These are phyloP conservation scores for Argyra leucocephala DNA, from an alignment of 2,888 invertebrate genomes.

Conservation along the genomic window DNA sequence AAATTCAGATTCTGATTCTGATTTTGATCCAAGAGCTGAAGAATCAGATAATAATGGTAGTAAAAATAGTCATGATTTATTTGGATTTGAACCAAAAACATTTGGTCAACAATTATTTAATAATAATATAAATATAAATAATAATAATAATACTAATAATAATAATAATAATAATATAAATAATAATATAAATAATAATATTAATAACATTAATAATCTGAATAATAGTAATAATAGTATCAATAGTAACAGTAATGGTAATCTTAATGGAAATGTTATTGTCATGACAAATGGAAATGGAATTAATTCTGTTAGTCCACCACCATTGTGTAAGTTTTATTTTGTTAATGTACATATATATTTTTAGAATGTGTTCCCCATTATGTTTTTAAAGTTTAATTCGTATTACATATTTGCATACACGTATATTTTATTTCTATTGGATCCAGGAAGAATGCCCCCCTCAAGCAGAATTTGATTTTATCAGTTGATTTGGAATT, in stretches of 20 bases:
- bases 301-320: conserved; percentile 42
- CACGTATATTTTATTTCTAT: no score
- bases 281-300: conserved; percentile 18
- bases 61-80: conserved; percentile 38
- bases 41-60: conserved; percentile 48
- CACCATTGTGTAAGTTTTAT: conserved; percentile 58
- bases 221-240: conserved; percentile 25
- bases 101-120: conserved; percentile 45
- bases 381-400: no score
- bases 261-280: conserved; percentile 28
- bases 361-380: background rate
- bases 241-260: conserved; percentile 15
- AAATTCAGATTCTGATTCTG: conserved; percentile 70
- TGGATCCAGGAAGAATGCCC: no score
- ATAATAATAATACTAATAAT: conserved; percentile 33
- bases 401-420: no score
- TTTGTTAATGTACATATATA: background rate
- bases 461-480: no score
- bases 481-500: no score
- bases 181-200: conserved; percentile 12
- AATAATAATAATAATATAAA: conserved; percentile 27
- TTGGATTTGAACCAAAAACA: conserved; percentile 42
- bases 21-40: conserved; percentile 81
- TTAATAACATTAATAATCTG: background rate
- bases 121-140: conserved; percentile 39